Conservation (phyloP, 2,113 vertebrate species). For the Chaetodon auriga region DNA sequence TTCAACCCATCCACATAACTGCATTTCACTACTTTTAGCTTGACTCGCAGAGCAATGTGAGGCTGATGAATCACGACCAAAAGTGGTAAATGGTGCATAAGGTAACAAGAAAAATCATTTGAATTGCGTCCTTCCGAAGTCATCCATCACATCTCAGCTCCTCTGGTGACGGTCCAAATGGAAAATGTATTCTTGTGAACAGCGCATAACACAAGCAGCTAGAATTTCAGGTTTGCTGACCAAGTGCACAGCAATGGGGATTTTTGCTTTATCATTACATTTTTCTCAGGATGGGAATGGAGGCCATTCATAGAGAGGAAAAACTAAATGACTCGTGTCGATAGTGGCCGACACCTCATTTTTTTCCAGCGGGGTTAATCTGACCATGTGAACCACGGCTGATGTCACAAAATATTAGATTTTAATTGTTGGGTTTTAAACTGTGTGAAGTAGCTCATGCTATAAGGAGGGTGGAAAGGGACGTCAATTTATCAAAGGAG, state of each 20-base stretch:
- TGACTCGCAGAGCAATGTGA: neutral
- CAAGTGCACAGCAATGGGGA: neutral
- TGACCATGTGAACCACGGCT: neutral
- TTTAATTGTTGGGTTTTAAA: neutral
- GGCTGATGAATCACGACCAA: neutral
- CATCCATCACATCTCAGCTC: too few species aligned
- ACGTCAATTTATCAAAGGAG: neutral
- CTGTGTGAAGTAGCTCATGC: neutral
- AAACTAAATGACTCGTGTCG: neutral
- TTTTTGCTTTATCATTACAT: too few species aligned
- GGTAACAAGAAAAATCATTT: neutral
- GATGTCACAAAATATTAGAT: neutral
- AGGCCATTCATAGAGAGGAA: neutral
- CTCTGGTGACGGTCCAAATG: too few species aligned
- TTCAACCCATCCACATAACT: neutral
- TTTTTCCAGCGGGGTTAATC: neutral
- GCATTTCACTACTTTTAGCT: neutral
- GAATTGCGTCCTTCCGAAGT: neutral
- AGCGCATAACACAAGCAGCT: too few species aligned
- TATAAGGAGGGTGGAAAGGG: neutral
- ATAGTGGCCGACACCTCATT: neutral
- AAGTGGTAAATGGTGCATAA: too few species aligned
- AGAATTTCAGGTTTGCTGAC: neutral
- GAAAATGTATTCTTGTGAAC: too few species aligned
- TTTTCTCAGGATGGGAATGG: neutral